A percentile compares a stretch with the other conserved stretches of the same genome.
phyloP scores from a whole-genome alignment of 1,140 invertebrate genomes.

The Teleopsis dalmanni region DNA sequence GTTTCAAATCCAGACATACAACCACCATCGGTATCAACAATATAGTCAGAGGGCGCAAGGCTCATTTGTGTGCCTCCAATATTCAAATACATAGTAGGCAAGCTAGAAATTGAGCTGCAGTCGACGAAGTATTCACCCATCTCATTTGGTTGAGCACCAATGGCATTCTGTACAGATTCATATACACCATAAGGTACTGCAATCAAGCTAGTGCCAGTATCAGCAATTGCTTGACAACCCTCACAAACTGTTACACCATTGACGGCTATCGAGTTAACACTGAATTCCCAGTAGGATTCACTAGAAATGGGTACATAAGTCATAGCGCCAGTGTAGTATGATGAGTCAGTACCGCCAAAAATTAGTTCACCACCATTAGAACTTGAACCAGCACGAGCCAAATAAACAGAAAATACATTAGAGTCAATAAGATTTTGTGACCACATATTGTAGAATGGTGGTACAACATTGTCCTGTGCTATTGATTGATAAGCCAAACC shows the following conservation, averaged over 20 bases:
- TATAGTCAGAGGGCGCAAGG: slow-evolving; percentile 17
- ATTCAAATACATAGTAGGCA: slow-evolving; percentile 20
- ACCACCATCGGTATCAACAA: slow-evolving; percentile 4
- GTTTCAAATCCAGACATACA: slow-evolving; percentile 22
- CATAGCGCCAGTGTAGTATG: slow-evolving; percentile 21
- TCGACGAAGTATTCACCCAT: not conserved
- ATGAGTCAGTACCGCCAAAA: slow-evolving; percentile 33
- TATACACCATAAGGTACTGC: slow-evolving; percentile 51
- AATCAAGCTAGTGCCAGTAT: slow-evolving; percentile 69
- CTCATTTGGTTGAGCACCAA: slow-evolving; percentile 4
- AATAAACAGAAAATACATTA: slow-evolving; percentile 92
- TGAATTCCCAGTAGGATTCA: slow-evolving; percentile 42
- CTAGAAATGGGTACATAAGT: slow-evolving; percentile 36
- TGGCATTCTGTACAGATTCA: not conserved
- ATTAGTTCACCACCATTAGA: slow-evolving; percentile 27
- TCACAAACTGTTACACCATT: slow-evolving; percentile 35
- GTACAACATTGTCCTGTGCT: slow-evolving; percentile 80
- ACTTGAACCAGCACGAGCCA: slow-evolving; percentile 55
- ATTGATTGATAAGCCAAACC: slow-evolving; percentile 85
- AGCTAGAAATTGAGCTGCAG: slow-evolving; percentile 1
- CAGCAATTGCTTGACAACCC: slow-evolving; percentile 60
- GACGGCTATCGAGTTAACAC: slow-evolving; percentile 21
- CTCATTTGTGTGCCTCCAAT: slow-evolving; percentile 25
- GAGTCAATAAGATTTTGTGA: slow-evolving; percentile 66
- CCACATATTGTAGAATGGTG: slow-evolving; percentile 93